Percentiles rank a stretch among this genome's conserved stretches.
Evolutionary conservation across 2,888 invertebrate species (phyloP).

Genomic region (Ochlodes sylvanus): DNA sequence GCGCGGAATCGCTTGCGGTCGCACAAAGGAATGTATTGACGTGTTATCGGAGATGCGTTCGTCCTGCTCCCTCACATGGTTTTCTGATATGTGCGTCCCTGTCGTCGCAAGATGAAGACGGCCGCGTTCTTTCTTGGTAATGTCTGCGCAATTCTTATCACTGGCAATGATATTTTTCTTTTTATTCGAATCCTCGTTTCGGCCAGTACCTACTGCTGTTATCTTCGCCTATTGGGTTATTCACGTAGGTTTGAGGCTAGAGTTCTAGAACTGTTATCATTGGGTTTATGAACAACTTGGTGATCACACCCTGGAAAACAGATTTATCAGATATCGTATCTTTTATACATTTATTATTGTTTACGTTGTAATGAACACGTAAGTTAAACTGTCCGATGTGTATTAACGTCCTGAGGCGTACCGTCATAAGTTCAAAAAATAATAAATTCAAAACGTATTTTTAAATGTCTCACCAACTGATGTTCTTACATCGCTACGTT

Average conservation of each 20-base stretch:
- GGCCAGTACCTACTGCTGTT: neutral
- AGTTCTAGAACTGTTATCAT: neutral
- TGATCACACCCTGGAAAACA: no score
- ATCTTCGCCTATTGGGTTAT: neutral
- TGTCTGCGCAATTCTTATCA: conserved; percentile 81
- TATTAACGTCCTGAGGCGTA: conserved; percentile 11
- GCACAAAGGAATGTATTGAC: conserved; percentile 81
- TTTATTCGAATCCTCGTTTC: conserved; percentile 41
- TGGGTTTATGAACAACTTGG: no score
- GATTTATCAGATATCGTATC: no score
- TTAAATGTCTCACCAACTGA: conserved; percentile 64
- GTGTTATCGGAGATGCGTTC: conserved; percentile 80
- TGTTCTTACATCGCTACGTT: no score
- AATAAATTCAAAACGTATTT: conserved; percentile 56
- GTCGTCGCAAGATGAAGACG: conserved; percentile 75
- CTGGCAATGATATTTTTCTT: conserved; percentile 55
- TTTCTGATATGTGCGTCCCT: conserved; percentile 73
- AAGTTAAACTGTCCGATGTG: conserved; percentile 2
- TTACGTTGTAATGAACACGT: neutral
- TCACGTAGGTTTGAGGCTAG: neutral
- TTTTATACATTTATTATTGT: neutral
- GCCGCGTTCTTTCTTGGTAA: conserved; percentile 66
- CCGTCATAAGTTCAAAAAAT: conserved; percentile 45
- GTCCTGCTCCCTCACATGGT: conserved; percentile 70
- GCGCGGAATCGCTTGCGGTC: conserved; percentile 60